Percentiles rank a stretch among this genome's conserved stretches.
These are phyloP conservation scores for Heliopora coerulea DNA, from an alignment of 92 coral and sea anemone species.

Conservation along the genomic window DNA sequence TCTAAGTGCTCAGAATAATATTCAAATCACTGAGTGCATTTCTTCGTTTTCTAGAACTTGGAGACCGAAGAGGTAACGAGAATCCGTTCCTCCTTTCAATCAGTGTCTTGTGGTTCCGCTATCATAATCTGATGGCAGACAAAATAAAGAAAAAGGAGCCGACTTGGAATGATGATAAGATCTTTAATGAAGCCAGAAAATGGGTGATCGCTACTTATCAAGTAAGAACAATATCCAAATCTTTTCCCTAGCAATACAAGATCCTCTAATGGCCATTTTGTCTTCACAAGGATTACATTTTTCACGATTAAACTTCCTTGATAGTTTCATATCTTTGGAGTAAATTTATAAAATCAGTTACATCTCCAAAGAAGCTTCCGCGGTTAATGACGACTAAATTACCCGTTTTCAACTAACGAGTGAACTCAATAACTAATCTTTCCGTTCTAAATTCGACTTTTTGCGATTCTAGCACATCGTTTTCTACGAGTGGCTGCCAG, in stretches of 20 bases:
- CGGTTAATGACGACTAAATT: too few relatives aligned
- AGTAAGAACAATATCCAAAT: background rate
- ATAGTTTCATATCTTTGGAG: too few relatives aligned
- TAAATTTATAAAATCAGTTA: too few relatives aligned
- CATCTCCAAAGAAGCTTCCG: too few relatives aligned
- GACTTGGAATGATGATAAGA: constrained; percentile 25
- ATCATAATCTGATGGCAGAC: constrained; percentile 25
- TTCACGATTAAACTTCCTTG: too few relatives aligned
- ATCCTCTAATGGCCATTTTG: too few relatives aligned
- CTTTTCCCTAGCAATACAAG: too few relatives aligned
- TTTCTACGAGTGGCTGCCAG: constrained; percentile 39
- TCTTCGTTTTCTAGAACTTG: background rate
- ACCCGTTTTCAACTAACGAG: too few relatives aligned
- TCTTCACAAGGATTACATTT: too few relatives aligned
- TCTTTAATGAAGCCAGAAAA: constrained; percentile 37
- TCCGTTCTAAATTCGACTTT: too few relatives aligned
- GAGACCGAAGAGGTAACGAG: constrained; percentile 10
- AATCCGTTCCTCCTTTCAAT: constrained; percentile 23
- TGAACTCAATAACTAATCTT: too few relatives aligned
- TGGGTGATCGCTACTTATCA: constrained; percentile 38
- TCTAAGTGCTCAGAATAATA: too few relatives aligned
- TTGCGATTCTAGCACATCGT: constrained; percentile 22
- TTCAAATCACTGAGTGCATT: background rate
- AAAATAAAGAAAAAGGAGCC: constrained; percentile 17
- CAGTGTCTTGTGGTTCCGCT: constrained; percentile 30